These are phyloP conservation scores for Synanthedon vespiformis DNA, from an alignment of 2,888 invertebrate species.

Conservation along the genomic window DNA sequence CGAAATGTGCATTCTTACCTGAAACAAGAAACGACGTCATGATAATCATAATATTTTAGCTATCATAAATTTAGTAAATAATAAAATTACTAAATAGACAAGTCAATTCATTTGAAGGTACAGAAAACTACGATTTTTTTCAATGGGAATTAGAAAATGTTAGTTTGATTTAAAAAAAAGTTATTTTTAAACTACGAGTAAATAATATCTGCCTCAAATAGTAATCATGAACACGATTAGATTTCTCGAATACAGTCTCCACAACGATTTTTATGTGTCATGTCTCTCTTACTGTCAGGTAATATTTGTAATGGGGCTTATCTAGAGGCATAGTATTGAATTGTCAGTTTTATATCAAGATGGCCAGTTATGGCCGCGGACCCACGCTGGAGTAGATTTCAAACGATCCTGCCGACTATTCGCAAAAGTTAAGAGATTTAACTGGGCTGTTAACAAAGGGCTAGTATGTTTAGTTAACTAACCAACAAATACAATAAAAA, in stretches of 20 bases:
- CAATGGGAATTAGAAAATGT: no score
- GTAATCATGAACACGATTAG: slow-evolving; percentile 9
- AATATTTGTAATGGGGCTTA: slow-evolving; percentile 44
- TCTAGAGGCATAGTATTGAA: slow-evolving; percentile 44
- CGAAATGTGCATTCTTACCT: slow-evolving; percentile 6
- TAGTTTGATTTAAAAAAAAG: no score
- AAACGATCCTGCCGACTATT: slow-evolving; percentile 29
- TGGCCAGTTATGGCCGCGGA: slow-evolving; percentile 25
- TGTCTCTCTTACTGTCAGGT: slow-evolving; percentile 30
- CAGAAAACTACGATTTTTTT: no score
- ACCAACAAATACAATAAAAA: no score
- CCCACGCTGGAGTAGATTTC: slow-evolving; percentile 25
- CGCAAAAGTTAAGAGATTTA: slow-evolving; percentile 11
- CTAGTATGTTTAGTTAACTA: no score
- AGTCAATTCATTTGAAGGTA: no score
- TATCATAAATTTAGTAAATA: no score
- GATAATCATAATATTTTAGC: background rate
- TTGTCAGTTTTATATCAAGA: slow-evolving; percentile 43
- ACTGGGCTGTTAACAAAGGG: background rate
- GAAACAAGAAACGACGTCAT: background rate
- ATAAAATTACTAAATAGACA: no score
- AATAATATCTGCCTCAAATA: no score
- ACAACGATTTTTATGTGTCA: slow-evolving; percentile 35
- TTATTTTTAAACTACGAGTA: no score
- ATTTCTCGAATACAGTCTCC: slow-evolving; percentile 19